Evolutionary conservation across 2,113 vertebrate genomes (phyloP), one percentile per base, ranked within the genome.

Genomic region (Fulmarus glacialis): DNA sequence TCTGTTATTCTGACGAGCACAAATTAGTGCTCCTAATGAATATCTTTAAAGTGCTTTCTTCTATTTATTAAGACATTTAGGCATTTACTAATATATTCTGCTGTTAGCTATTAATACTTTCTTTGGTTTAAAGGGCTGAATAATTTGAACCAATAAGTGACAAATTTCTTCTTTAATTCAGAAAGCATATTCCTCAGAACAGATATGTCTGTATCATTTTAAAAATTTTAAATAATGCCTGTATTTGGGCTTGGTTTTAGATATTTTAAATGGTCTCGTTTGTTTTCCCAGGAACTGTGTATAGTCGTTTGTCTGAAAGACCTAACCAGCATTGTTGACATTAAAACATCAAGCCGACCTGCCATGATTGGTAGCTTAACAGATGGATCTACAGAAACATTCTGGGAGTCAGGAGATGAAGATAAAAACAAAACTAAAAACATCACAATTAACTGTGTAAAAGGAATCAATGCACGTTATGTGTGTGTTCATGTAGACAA

Each of bases 361-460:
- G 99, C 99, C 81, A 99, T 99, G 99, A 99, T 99, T 27, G 99
- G 99, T 96, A 99, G 99, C 97, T 98, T 99, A 87, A 99, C 99
- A 40, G 99, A 99, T 83, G 99, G 99, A 34, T 99, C 99, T 82
- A 99, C 99, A 9, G 99, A 99, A 98, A 99, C 99, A 0, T 99
- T 99, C 97, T 99, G 99, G 99, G 99, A 99, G 82, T 99, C 99
- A 50, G 99, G 99, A 95, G 99, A 99, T 91, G 99, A 99, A 96
- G 99, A 99, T 97, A 99, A 99, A 98, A 99, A 99, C 98, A 99
- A 99, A 98, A 99, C 99, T 36, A 99, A 99, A 97, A 99, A 99
- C 95, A 99, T 99, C 93, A 99, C 99, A 34, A 99, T 99, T 88
- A 99, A 99, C 97, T 99, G 99, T 90, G 99, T 99, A 21, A 99